These are phyloP conservation scores for Maniola jurtina DNA, from an alignment of 1,140 invertebrate species.

Conservation along the genomic window DNA sequence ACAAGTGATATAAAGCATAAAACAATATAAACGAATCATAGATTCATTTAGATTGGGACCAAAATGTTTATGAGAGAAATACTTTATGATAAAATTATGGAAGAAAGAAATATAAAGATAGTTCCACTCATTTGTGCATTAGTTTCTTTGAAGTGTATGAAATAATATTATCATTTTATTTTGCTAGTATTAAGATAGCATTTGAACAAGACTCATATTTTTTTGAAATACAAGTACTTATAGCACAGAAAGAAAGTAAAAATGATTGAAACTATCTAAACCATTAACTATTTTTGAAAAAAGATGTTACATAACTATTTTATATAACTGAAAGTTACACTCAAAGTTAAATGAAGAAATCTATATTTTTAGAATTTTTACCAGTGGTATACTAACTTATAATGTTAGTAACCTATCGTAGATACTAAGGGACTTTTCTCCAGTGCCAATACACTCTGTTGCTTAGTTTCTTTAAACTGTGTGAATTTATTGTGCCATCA, in stretches of 20 bases:
- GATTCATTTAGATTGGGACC: constrained; percentile 68
- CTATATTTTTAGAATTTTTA: constrained; percentile 25
- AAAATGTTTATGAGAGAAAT: constrained; percentile 37
- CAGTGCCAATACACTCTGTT: constrained; percentile 53
- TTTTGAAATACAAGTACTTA: too few relatives aligned
- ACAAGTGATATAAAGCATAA: constrained; percentile 42
- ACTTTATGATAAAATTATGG: constrained; percentile 9
- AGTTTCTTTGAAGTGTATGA: not conserved
- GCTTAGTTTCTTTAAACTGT: constrained; percentile 25
- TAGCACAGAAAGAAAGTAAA: not conserved
- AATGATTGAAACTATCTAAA: not conserved
- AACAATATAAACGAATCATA: constrained; percentile 55
- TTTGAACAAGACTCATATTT: too few relatives aligned
- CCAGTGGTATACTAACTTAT: constrained; percentile 18
- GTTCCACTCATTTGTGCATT: not conserved
- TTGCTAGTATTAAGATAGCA: too few relatives aligned
- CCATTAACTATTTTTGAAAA: not conserved
- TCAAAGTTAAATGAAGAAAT: constrained; percentile 16
- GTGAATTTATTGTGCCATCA: constrained; percentile 59
- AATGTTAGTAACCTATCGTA: constrained; percentile 62
- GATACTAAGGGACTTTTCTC: constrained; percentile 44
- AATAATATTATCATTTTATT: too few relatives aligned
- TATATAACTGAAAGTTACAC: constrained; percentile 10
- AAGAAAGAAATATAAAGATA: not conserved
- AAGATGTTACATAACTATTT: not conserved